A percentile compares a stretch with the other conserved stretches of the same genome.
These are phyloP conservation scores for Alethe diademata DNA, from an alignment of 2,113 vertebrate species.

Conservation along the genomic window DNA sequence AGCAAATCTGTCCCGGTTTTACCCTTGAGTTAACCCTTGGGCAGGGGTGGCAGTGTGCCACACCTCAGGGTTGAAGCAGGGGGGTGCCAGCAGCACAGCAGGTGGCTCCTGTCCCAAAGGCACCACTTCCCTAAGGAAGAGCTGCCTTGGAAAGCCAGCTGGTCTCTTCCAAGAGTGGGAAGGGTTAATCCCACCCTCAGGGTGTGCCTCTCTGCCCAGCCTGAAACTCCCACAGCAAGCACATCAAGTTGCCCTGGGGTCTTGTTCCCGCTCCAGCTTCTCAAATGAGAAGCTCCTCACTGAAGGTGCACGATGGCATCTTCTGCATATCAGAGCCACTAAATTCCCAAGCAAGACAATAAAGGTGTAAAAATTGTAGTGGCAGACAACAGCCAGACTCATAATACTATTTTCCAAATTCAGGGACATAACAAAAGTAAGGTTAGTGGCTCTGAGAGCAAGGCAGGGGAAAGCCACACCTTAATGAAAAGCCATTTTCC, in stretches of 20 bases:
- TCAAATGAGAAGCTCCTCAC: background rate
- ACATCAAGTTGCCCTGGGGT: background rate
- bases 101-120: fast-evolving
- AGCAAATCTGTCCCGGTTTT: background rate
- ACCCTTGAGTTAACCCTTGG: background rate
- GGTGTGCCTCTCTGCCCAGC: background rate
- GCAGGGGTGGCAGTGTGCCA: background rate
- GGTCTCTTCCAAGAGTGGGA: background rate
- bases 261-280: background rate
- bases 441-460: background rate
- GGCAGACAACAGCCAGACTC: background rate
- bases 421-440: background rate
- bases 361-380: background rate
- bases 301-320: fast-evolving
- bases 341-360: background rate
- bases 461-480: background rate
- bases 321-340: background rate
- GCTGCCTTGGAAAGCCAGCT: background rate
- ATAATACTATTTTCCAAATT: background rate
- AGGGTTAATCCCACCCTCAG: fast-evolving
- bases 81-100: background rate
- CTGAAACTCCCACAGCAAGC: background rate
- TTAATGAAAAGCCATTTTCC: background rate
- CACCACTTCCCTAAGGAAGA: background rate
- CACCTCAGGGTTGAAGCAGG: background rate